Evolutionary conservation across 2,888 invertebrate species (phyloP).

Genomic region (Portevinia maculata): DNA sequence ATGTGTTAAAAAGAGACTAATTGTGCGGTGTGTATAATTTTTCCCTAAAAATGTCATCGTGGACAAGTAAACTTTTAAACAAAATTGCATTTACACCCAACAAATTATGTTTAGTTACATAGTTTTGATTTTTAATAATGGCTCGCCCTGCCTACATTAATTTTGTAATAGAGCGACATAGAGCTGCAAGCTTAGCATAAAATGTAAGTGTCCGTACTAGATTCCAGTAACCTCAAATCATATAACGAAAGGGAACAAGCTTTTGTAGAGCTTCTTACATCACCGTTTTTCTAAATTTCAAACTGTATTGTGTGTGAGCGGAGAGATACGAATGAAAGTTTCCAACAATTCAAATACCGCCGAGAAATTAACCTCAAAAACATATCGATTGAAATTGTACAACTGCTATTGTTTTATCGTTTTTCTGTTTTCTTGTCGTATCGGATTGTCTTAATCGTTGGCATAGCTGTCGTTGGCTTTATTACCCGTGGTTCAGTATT

Average conservation of each 20-base stretch:
- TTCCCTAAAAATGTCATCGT: no score
- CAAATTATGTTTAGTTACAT: background rate
- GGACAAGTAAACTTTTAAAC: no score
- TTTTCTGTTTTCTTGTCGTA: constrained; percentile 12
- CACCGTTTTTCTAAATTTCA: background rate
- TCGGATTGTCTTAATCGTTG: constrained; percentile 33
- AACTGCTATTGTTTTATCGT: constrained; percentile 31
- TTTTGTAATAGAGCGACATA: constrained; percentile 25
- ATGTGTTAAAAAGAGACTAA: no score
- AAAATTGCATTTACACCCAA: no score
- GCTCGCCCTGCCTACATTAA: constrained; percentile 52
- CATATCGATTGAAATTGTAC: constrained; percentile 54
- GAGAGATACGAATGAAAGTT: constrained; percentile 37
- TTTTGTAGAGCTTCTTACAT: constrained; percentile 14
- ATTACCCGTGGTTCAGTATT: constrained; percentile 46
- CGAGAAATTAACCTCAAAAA: constrained; percentile 28
- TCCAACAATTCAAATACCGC: constrained; percentile 36
- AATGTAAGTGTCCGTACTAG: constrained; percentile 24
- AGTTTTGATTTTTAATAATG: background rate
- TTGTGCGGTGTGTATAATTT: no score
- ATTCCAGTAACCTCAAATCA: background rate
- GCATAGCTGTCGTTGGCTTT: constrained; percentile 15
- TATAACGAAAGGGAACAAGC: constrained; percentile 22
- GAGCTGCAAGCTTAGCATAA: constrained; percentile 25
- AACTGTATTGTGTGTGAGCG: constrained; percentile 12